Conservation (phyloP, 2,888 invertebrate species). For the Pyrrhopygopsis socrates region DNA sequence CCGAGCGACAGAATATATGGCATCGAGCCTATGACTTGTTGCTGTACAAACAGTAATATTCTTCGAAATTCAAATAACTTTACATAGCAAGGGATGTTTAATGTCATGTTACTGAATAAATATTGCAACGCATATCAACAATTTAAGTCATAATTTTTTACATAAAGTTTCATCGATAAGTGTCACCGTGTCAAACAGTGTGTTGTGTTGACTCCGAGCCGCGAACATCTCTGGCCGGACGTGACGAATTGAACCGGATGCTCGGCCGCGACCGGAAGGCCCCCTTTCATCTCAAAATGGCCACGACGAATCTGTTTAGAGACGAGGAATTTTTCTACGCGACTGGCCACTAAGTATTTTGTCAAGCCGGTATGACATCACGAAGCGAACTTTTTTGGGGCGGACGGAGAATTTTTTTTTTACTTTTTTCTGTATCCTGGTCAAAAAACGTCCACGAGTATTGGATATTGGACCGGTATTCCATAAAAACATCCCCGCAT, state of each 20-base stretch:
- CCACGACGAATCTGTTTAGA: constrained; percentile 92
- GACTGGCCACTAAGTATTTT: constrained; percentile 93
- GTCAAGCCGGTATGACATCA: constrained; percentile 90
- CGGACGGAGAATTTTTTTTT: constrained; percentile 86
- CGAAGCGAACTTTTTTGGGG: constrained; percentile 91
- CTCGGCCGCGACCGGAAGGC: constrained; percentile 93
- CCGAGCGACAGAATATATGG: too few relatives aligned
- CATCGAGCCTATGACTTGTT: too few relatives aligned
- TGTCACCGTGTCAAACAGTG: constrained; percentile 89
- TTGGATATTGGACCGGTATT: constrained; percentile 21
- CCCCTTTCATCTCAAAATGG: constrained; percentile 93
- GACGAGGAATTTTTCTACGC: constrained; percentile 93
- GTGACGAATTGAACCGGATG: constrained; percentile 91
- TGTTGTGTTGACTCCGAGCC: too few relatives aligned
- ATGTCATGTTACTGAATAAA: too few relatives aligned
- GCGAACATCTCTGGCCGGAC: constrained; percentile 77
- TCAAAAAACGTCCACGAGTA: constrained; percentile 69
- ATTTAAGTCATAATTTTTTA: not conserved
- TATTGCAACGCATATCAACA: too few relatives aligned
- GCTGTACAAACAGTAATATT: too few relatives aligned
- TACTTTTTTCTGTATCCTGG: constrained; percentile 84
- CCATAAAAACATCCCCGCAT: not conserved
- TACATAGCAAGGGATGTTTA: too few relatives aligned
- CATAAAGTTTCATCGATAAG: constrained; percentile 41
- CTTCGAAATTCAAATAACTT: too few relatives aligned